phyloP scores from a whole-genome alignment of 2,888 invertebrate genomes.

The Gandaritis pyraliata region DNA sequence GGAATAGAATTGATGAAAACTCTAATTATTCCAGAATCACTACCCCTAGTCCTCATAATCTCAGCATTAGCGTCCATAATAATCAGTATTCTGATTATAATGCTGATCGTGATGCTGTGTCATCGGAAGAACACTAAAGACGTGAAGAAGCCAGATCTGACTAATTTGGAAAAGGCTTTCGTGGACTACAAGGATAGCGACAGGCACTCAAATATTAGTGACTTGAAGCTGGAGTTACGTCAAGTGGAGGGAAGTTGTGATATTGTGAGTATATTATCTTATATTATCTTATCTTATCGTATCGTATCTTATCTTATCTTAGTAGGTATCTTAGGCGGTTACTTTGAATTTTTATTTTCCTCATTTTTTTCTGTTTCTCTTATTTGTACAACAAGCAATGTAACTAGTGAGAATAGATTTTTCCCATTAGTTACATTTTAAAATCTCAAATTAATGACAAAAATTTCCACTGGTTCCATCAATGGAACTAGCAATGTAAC shows the following conservation, averaged over 20 bases:
- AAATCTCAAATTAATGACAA: no score
- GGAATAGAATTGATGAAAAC: background rate
- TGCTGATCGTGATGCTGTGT: slow-evolving; percentile 91
- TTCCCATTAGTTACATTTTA: no score
- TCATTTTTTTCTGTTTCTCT: no score
- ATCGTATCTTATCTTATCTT: no score
- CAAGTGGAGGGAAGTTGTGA: slow-evolving; percentile 92
- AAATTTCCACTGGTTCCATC: no score
- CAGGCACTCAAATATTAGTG: slow-evolving; percentile 95
- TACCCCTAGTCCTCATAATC: slow-evolving; percentile 91
- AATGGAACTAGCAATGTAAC: no score
- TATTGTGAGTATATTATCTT: slow-evolving; percentile 80
- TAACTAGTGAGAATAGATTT: no score
- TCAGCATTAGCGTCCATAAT: slow-evolving; percentile 90
- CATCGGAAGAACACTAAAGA: slow-evolving; percentile 74
- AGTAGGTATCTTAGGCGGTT: no score
- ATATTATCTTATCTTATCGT: no score
- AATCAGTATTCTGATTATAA: slow-evolving; percentile 90
- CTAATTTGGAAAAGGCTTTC: slow-evolving; percentile 58
- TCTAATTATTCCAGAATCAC: slow-evolving; percentile 85
- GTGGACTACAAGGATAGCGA: slow-evolving; percentile 89
- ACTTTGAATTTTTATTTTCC: no score
- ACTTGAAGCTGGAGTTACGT: slow-evolving; percentile 94
- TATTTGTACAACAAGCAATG: no score
- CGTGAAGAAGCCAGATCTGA: slow-evolving; percentile 53